phyloP scores from a whole-genome alignment of 2,797 vertebrate genomes.

The Cossypha dichroa region DNA sequence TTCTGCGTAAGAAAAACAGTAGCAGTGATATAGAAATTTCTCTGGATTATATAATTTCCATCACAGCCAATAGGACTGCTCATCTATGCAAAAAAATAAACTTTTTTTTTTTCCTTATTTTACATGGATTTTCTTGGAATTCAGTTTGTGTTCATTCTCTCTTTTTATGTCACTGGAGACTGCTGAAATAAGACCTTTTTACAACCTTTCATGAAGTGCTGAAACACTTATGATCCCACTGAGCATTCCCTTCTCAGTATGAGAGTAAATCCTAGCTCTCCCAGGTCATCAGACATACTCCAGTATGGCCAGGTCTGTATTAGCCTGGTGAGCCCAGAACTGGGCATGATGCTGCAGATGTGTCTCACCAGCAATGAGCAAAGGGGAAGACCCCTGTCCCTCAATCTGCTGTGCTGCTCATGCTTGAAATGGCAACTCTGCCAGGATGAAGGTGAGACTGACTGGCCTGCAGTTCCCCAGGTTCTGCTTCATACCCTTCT shows the following conservation, averaged over 20 bases:
- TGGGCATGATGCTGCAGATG: not conserved
- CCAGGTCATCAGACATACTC: not conserved
- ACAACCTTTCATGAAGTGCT: not conserved
- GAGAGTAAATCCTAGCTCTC: not conserved
- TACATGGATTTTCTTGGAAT: not conserved
- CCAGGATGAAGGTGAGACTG: not conserved
- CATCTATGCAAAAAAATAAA: not conserved
- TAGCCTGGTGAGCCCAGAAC: not conserved
- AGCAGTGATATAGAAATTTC: not conserved
- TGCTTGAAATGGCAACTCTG: not conserved
- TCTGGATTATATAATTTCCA: not conserved
- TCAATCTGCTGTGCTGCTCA: not conserved
- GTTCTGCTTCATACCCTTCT: not conserved
- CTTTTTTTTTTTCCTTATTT: not conserved
- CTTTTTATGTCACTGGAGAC: not conserved
- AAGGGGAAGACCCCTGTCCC: not conserved
- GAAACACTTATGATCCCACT: not conserved
- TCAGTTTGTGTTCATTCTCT: not conserved
- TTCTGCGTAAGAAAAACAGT: slow-evolving; percentile 76
- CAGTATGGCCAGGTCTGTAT: not conserved
- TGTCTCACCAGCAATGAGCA: not conserved
- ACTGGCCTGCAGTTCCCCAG: not conserved
- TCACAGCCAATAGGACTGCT: accelerated
- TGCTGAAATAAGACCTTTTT: not conserved
- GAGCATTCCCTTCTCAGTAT: not conserved